A percentile compares a stretch with the other conserved stretches of the same genome.
phyloP scores from a whole-genome alignment of 2,888 invertebrate species.

The Sicus ferrugineus region DNA sequence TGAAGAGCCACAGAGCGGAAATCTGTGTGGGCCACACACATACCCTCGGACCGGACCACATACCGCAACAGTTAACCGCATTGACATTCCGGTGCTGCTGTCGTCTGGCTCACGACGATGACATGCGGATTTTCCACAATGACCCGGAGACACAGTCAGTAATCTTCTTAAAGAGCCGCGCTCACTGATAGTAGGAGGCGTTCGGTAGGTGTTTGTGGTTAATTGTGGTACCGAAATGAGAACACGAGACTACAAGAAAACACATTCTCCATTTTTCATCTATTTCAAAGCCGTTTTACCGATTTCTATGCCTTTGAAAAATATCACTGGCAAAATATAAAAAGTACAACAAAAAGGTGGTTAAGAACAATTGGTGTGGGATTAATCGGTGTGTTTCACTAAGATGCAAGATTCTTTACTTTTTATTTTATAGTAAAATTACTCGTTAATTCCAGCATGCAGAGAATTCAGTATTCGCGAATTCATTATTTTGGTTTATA shows the following conservation, averaged over 20 bases:
- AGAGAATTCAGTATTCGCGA: no score
- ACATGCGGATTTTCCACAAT: slow-evolving; percentile 3
- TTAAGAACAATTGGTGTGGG: no score
- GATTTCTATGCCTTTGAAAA: not conserved
- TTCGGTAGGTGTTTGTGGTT: not conserved
- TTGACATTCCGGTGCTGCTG: slow-evolving; percentile 1
- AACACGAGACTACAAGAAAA: not conserved
- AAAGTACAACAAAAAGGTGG: not conserved
- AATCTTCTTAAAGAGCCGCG: not conserved
- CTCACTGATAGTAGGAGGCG: not conserved
- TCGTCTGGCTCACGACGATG: not conserved
- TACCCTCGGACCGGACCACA: not conserved
- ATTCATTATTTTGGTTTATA: no score
- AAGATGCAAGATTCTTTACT: no score
- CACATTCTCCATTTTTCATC: not conserved
- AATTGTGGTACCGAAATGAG: not conserved
- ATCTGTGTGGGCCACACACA: not conserved
- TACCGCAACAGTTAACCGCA: slow-evolving; percentile 1
- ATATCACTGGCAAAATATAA: not conserved
- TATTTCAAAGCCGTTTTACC: slow-evolving; percentile 4
- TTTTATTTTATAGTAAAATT: no score
- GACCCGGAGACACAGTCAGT: not conserved
- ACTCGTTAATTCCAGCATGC: no score
- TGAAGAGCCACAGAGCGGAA: not conserved
- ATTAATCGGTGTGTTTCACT: no score